Evolutionary conservation across 2,797 vertebrate species (phyloP).

Genomic region (Xenops minutus): DNA sequence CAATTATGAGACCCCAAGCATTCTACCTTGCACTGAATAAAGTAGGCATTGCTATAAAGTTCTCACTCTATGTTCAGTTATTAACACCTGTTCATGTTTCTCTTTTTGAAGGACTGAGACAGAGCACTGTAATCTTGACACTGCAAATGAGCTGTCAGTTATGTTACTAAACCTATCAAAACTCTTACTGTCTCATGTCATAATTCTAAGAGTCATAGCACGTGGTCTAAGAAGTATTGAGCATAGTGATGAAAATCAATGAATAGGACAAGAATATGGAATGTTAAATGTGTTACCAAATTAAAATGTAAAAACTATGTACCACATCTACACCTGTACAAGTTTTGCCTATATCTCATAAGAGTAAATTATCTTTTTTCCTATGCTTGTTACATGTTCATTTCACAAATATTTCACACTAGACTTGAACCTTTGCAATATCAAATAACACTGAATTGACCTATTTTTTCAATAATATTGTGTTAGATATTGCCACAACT

Average conservation of each 20-base stretch:
- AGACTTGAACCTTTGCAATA: not conserved
- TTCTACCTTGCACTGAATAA: not conserved
- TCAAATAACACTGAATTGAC: not conserved
- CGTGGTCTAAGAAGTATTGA: not conserved
- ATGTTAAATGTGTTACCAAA: not conserved
- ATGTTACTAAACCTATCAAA: not conserved
- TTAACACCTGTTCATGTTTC: not conserved
- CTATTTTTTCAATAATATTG: not conserved
- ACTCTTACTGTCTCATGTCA: not conserved
- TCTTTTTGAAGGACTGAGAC: not conserved
- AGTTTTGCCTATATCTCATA: not conserved
- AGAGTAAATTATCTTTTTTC: not conserved
- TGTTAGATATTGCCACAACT: not conserved
- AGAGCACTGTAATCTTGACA: not conserved
- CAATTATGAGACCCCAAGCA: not conserved
- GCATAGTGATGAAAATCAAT: not conserved
- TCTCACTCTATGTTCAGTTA: not conserved
- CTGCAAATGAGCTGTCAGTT: not conserved
- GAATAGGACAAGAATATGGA: not conserved
- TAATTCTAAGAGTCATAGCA: not conserved
- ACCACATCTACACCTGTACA: not conserved
- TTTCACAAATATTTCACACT: not conserved
- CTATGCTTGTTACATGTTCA: not conserved
- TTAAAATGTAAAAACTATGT: not conserved
- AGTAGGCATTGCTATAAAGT: not conserved